Evolutionary conservation across 1,140 invertebrate genomes (phyloP), one percentile per base, ranked within the genome.

Genomic region (Camponotus pennsylvanicus): DNA sequence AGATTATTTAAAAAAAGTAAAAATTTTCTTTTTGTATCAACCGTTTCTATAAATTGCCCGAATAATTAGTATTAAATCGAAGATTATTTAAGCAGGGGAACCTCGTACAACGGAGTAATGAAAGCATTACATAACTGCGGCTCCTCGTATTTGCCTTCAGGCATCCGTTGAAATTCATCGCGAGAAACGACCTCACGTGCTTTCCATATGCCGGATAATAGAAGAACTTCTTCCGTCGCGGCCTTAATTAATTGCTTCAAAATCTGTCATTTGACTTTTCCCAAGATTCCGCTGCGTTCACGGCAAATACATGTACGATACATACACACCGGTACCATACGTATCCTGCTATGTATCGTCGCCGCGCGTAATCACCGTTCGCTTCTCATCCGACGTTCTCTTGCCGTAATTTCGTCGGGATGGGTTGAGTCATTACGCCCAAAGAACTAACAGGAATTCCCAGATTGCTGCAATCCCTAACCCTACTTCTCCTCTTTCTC

Each of bases 381-480:
- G 79, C 71, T 83, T 83, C 79, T 83, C 79, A 83, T 83, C 69
- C 79, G 40, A 57, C 55, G 86, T 52, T 85, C 87, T 78, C 69
- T 78, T 85, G 70, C 73, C 42, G 86, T 86, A 89, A 91, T 91
- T 90, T 88, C 85, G 57, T 57, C 70, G 79, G 78, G 49, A 88
- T 86, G 88, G 91, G 88, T 85, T 88, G 88, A 91, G 88, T 91
- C 91, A 90, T 91, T 91, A 91, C 85, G 88, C 70, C 79, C 86
- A 90, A 91, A 91, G 90, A 91, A 91, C 88, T 88, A 89, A 90
- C 90, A 91, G 88, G 91, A 91, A 91, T 91, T 91, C 88, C 86
- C 85, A 91, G 90, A 91, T 90, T 91, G 86, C 90, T 75, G 79
- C 76, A 69, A 83, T 63, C 87, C 27, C 61, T 79, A 66, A 76